Evolutionary conservation across 2,888 invertebrate species (phyloP), one percentile per base, ranked within the genome.

Genomic region (Lasioglossum pauxillum): DNA sequence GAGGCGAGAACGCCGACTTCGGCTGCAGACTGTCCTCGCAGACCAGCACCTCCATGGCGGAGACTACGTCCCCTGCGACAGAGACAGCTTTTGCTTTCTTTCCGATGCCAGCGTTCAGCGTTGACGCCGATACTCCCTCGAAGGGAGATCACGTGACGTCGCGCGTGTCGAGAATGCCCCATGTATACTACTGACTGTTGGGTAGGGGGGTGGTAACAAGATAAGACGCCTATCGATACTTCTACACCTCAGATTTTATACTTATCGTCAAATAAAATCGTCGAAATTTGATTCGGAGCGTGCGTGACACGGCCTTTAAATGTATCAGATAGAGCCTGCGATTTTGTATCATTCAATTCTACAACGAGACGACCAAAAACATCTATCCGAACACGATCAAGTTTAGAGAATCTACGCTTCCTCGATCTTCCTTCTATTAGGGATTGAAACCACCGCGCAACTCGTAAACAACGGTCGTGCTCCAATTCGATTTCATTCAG

Each of bases 21-120:
- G 97, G 96, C 87, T 96, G 96, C 79, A 96, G 96, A 84, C 92
- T 94, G 85, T 96, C 96, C 1, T 97, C 97, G 87, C 97, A 97
- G 23, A 98, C 96, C 96, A 99, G 97, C 94, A 98, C 97, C 94
- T 99, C 99, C 97, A 99, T 99, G 0, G 99, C 98, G 91, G 98
- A 98, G 0, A 99, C 97, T 0, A 98, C 98, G 94, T 99, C 99
- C 0, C 98, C 98, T 96, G 92, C 31, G 84, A 78, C 85, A 90
- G 82, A 88, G 75, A 90, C 72, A 76, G n/a, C 76, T 84, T 60
- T 71, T 60, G 64, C 49, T 73, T 74, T 80, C 35, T 35, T 64
- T 64, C 64, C 19, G 64, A 31, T 31, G n/a, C 0, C 57, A 57
- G 57, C 57, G 53, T 8, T 53, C 23, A 16, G 49, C 49, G 53